Base-by-base conservation (phyloP, 1,140 invertebrate species). In the Papilio polytes region DNA sequence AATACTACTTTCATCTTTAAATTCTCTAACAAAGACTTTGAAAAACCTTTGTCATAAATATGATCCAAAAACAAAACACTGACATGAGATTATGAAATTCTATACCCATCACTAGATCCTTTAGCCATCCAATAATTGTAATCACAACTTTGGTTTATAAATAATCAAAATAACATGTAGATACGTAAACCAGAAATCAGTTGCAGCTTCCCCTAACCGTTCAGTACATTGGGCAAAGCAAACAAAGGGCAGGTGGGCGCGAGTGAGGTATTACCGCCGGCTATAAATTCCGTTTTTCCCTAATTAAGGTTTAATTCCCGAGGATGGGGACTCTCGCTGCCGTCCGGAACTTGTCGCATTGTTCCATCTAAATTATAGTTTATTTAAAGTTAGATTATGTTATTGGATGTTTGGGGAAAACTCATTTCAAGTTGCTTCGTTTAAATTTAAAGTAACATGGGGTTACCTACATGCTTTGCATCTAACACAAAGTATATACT, bases 211-310 rank as follows among this genome's bases (percentile, higher is more conserved):
- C 44, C 51, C 48, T 53, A 31, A 8, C 48, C 51, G 48, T 78
- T 78, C 76, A 59, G 76, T 70, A 31, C 76, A 48, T 86, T 87
- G 84, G 85, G 85, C 82, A 85, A 83, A 81, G 86, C 86, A 91
- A 91, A 93, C 89, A 90, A 59, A 84, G 85, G 87, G 86, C 87
- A 92, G 91, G 90, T 93, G 90, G 87, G 83, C 76, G 78, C 84
- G 81, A 86, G 82, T 85, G 86, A 88, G 88, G 86, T 86, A 89
- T 87, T 90, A 86, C 84, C 81, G 84, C 80, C 74, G 84, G 83
- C 89, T 85, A 93, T 94, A 95, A 95, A 93, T 95, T 91, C 89
- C 87, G 90, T 92, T 94, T 94, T 94, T 92, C 91, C 92, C 92
- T 95, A 95, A 95, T 95, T 95, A 94, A 94, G 91, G 90, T 88